These are phyloP conservation scores for Polyploca ridens DNA, from an alignment of 2,888 invertebrate species.

Conservation along the genomic window DNA sequence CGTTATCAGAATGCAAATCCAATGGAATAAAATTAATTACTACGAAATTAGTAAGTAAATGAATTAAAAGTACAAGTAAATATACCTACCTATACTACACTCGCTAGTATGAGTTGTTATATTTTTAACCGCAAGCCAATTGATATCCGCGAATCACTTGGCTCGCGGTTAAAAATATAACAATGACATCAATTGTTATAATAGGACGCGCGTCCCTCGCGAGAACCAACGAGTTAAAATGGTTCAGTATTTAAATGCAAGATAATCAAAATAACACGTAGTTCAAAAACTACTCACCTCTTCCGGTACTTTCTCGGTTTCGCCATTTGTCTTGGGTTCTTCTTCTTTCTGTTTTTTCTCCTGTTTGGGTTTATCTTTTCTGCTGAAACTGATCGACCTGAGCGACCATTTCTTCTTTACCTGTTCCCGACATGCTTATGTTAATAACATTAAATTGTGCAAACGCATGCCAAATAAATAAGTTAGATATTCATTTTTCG, in stretches of 20 bases:
- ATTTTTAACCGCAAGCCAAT: no score
- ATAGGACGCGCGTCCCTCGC: no score
- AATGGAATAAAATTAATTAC: slow-evolving; percentile 42
- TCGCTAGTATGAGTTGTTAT: not conserved
- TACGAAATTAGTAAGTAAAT: slow-evolving; percentile 58
- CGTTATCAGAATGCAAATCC: slow-evolving; percentile 27
- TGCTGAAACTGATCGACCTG: slow-evolving; percentile 93
- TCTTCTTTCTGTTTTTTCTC: slow-evolving; percentile 86
- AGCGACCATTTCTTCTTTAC: slow-evolving; percentile 96
- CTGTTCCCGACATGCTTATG: slow-evolving; percentile 68
- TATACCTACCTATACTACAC: no score
- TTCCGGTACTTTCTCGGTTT: slow-evolving; percentile 86
- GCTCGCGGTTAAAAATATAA: no score
- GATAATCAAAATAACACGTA: slow-evolving; percentile 19
- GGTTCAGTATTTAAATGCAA: not conserved
- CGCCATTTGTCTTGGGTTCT: slow-evolving; percentile 84
- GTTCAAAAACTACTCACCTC: slow-evolving; percentile 79
- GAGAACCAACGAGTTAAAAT: no score
- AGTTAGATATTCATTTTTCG: slow-evolving; percentile 26
- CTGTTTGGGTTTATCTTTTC: slow-evolving; percentile 94
- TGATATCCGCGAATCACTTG: no score
- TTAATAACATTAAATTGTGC: slow-evolving; percentile 51
- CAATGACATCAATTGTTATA: no score
- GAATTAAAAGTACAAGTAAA: slow-evolving; percentile 31
- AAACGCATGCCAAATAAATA: slow-evolving; percentile 46